Base-by-base conservation (phyloP, 2,888 invertebrate genomes). In the Operophtera brumata region DNA sequence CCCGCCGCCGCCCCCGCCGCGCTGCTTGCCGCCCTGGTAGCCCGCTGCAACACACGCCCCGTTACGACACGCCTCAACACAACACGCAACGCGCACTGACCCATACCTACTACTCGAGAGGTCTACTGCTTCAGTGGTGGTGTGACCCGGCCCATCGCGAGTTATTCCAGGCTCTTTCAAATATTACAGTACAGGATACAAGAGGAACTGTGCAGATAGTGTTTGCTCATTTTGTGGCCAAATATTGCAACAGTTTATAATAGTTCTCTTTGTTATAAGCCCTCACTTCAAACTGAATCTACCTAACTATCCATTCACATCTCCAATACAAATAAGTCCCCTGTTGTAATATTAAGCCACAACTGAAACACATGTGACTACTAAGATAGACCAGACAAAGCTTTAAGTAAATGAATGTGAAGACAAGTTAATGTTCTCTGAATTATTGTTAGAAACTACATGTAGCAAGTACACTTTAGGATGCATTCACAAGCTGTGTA, bases 1-100 rank as follows among this genome's bases (percentile, higher is more conserved):
- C 66, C 93, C 93, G 93, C 87, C 92, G 76, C 94, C 93, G 81
- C 93, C 92, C 74, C 92, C 91, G 78, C 96, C 95, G 83, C 94
- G 93, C 91, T 96, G 95, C 92, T 96, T 96, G 89, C 96, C 96
- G 78, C 96, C 94, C 81, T 93, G 93, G 91, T 94, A 95, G 82
- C 94, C 91, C 73, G 91, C 90, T 86, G 89, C 73, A 82, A 82
- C 78, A 79, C 74, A 72, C 70, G 53, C 34, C 52, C 45, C 49
- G 50, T 51, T 54, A 55, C 39, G 41, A 48, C 53, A 35, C 43
- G 40, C 40, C 42, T 30, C 42, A 30, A 28, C 7, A 12, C 26
- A 4, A 41, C 25, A 25, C 11, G 34, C 8, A 8, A 37, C 25
- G 25, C 40, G 40, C 40, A 7, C 25, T 11, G 10, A 35, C 34